Evolutionary conservation across 2,888 invertebrate species (phyloP), one percentile per base, ranked within the genome.

Genomic region (Eilema sororculum): DNA sequence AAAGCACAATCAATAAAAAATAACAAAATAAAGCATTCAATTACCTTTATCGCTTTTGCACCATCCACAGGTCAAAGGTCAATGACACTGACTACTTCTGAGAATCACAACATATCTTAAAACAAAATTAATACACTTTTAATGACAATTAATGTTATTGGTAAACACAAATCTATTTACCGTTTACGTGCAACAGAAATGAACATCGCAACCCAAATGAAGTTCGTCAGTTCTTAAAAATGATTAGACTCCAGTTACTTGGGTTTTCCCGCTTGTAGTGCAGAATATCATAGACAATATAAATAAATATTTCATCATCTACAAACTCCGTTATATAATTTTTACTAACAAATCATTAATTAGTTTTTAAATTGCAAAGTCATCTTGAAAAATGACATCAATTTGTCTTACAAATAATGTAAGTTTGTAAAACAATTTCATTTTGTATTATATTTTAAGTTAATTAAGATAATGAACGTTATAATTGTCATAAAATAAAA

Each of bases 241-340:
- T 58, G 41, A 33, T 22, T 67, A 60, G 24, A 57, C 68, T 74
- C 66, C 69, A 67, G 73, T 24, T 67, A 56, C 57, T 61, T 62
- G 78, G 80, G 67, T 75, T 81, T 81, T 76, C 65, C 78, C 69
- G 59, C 13, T 16, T 41, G 25, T 59, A 41, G 6, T 41, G 12
- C 37, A 41, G 22, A 37, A 41, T 59, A 58, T 62, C 62, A 75
- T 71, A 73, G 63, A 69, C 30, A 62, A n/a, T 37, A 61, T 52
- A 56, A 25, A 67, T 41, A 46, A 46, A 22, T n/a, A 10, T 20
- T 24, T 63, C 8, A 4, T 20, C 16, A 41, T 8, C 37, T 16
- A 22, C 12, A 20, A 22, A 57, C 22, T 22, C 52, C 58, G 58
- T 20, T 5, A 24, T 20, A 24, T 10, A 3, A 28, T 59, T 63